A percentile compares a stretch with the other conserved stretches of the same genome.
Conservation (phyloP, 2,797 vertebrate species). For the Mareca penelope region DNA sequence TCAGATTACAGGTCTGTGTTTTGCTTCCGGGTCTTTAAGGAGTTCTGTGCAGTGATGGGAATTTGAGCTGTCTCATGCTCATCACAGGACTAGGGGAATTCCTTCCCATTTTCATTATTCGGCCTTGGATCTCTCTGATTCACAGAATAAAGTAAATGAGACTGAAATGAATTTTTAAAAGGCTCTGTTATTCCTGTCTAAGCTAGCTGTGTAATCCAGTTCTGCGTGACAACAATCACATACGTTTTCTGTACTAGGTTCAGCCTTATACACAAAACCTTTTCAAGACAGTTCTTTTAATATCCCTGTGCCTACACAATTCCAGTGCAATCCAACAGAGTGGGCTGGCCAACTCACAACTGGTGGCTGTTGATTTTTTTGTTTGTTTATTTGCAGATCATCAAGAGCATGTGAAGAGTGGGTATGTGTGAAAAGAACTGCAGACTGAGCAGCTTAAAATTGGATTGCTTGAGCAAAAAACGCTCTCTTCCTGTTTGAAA, state of each 20-base stretch:
- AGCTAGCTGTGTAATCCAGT: constrained; percentile 53
- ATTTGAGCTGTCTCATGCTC: neutral
- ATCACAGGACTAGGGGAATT: neutral
- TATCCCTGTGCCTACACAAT: constrained; percentile 72
- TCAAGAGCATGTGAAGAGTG: constrained; percentile 77
- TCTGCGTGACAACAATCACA: constrained; percentile 63
- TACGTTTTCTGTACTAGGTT: constrained; percentile 70
- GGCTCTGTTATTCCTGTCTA: constrained; percentile 42
- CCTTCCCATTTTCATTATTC: neutral
- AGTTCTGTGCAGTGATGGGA: neutral
- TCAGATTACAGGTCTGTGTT: neutral
- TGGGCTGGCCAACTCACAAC: constrained; percentile 72
- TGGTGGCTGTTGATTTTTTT: constrained; percentile 76
- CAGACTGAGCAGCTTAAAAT: constrained; percentile 74
- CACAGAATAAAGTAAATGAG: constrained; percentile 28
- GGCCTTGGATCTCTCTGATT: constrained; percentile 9
- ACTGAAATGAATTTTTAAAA: neutral
- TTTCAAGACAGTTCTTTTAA: constrained; percentile 71
- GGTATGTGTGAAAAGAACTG: constrained; percentile 77
- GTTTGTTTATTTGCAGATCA: constrained; percentile 78
- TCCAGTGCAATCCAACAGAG: constrained; percentile 71
- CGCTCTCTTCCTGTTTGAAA: constrained; percentile 50
- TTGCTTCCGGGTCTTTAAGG: neutral
- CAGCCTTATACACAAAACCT: constrained; percentile 67
- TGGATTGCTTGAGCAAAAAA: constrained; percentile 63